Evolutionary conservation across 2,113 vertebrate species (phyloP), one percentile per base, ranked within the genome.

Genomic region (Aptenodytes forsteri): DNA sequence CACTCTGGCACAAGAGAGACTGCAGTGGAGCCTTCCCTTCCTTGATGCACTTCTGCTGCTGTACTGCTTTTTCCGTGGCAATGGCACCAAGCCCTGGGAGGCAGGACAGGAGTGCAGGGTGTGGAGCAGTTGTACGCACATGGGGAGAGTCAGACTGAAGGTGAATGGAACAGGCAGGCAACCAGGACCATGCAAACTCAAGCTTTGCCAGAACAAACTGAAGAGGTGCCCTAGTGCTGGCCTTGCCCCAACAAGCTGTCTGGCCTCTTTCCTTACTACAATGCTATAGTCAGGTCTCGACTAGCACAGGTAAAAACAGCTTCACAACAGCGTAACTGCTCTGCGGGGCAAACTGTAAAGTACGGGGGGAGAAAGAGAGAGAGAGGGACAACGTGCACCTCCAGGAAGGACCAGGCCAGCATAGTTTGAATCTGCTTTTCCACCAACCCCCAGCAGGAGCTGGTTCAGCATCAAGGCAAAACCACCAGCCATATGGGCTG

Each of bases 181-280:
- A 83, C 19, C 89, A 80, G 54, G 81, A 89, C 79, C 83, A 83
- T 1, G 40, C 54, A 92, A 92, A 87, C 70, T 72, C 66, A 77
- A 54, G 62, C 61, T 84, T 27, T 97, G 97, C 97, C 97, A 95
- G 96, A 97, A 97, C 90, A 96, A 97, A 93, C 22, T 55, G 70
- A 95, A 92, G 71, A 96, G 75, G 71, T 97, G 83, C 65, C 89
- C 87, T 56, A 66, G 49, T 29, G 50, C 65, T 97, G 96, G 95
- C 96, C 71, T 40, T 88, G 93, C 50, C 95, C 90, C 97, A 97
- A 90, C 56, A 95, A 93, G 83, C 87, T 92, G 92, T 50, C 93
- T 97, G 95, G 95, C 90, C 76, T 78, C 81, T 83, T 94, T 97
- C 61, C 81, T 94, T 94, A 90, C 89, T 88, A 81, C n/a, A 86